Conservation (phyloP, 2,797 vertebrate species). For the Oreortyx pictus region DNA sequence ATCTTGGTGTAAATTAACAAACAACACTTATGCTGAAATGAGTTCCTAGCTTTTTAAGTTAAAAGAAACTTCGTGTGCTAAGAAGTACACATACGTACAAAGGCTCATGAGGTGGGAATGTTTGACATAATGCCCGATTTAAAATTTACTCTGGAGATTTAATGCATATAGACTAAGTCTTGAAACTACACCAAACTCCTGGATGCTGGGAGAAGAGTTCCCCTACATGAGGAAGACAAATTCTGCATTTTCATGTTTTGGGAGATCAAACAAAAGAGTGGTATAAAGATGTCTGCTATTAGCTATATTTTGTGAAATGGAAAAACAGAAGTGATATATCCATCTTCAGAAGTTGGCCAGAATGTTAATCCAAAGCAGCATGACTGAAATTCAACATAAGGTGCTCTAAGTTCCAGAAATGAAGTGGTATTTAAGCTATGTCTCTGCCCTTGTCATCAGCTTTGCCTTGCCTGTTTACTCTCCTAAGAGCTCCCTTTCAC, state of each 20-base stretch:
- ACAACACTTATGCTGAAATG: background rate
- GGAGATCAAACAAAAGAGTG: background rate
- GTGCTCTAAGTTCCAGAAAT: background rate
- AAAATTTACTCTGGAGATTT: background rate
- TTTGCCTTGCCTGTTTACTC: background rate
- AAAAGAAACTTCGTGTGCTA: background rate
- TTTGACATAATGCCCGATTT: background rate
- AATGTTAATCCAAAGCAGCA: conserved; percentile 37
- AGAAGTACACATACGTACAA: background rate
- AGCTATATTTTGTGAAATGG: background rate
- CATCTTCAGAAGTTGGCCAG: conserved; percentile 18
- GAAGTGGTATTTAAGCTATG: background rate
- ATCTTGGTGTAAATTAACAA: background rate
- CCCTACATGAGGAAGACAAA: background rate
- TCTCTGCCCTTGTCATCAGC: conserved; percentile 5
- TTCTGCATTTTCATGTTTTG: background rate
- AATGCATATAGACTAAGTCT: background rate
- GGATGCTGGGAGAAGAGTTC: background rate
- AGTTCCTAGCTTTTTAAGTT: background rate
- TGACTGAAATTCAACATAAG: background rate
- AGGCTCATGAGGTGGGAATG: background rate
- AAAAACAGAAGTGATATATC: background rate
- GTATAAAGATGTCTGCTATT: background rate
- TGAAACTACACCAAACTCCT: background rate
- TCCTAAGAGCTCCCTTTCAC: background rate